Evolutionary conservation across 2,797 vertebrate species (phyloP).

Genomic region (Orestias chungarensis): DNA sequence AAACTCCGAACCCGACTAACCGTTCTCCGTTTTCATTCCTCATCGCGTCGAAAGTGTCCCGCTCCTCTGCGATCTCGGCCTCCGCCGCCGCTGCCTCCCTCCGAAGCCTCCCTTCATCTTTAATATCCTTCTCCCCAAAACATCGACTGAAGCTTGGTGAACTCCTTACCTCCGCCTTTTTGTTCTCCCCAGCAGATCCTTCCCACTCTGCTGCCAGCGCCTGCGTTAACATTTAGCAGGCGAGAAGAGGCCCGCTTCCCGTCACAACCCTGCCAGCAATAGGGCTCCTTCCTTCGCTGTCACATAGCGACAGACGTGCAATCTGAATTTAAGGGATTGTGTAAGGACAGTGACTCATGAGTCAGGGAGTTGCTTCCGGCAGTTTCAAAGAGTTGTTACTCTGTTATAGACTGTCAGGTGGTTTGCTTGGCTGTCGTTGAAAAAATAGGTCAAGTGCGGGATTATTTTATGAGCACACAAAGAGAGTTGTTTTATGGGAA

Average conservation of each 20-base stretch:
- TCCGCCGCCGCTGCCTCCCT: slow-evolving; percentile 37
- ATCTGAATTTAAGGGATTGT: slow-evolving; percentile 56
- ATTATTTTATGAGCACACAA: slow-evolving; percentile 46
- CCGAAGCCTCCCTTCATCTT: slow-evolving; percentile 65
- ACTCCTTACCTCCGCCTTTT: slow-evolving; percentile 64
- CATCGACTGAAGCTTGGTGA: slow-evolving; percentile 62
- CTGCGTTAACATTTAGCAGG: slow-evolving; percentile 61
- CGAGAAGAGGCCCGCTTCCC: slow-evolving; percentile 47
- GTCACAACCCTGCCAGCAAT: slow-evolving; percentile 43
- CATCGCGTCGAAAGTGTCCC: slow-evolving; percentile 54
- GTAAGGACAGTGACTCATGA: slow-evolving; percentile 49
- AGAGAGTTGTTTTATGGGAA: slow-evolving; percentile 31
- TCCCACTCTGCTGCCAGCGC: slow-evolving; percentile 51
- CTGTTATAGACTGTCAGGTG: slow-evolving; percentile 32
- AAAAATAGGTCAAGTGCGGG: slow-evolving; percentile 60
- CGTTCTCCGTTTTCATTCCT: slow-evolving; percentile 53
- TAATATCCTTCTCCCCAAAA: slow-evolving; percentile 73
- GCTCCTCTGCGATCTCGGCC: slow-evolving; percentile 53
- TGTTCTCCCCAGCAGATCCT: slow-evolving; percentile 58
- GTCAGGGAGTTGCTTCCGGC: slow-evolving; percentile 32
- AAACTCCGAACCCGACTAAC: slow-evolving; percentile 65
- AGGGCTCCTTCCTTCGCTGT: slow-evolving; percentile 51
- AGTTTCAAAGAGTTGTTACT: slow-evolving; percentile 30
- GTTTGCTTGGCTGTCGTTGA: slow-evolving; percentile 30
- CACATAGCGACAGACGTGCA: slow-evolving; percentile 61